Evolutionary conservation across 2,888 invertebrate genomes (phyloP).

Genomic region (Stenotaenia linearis): DNA sequence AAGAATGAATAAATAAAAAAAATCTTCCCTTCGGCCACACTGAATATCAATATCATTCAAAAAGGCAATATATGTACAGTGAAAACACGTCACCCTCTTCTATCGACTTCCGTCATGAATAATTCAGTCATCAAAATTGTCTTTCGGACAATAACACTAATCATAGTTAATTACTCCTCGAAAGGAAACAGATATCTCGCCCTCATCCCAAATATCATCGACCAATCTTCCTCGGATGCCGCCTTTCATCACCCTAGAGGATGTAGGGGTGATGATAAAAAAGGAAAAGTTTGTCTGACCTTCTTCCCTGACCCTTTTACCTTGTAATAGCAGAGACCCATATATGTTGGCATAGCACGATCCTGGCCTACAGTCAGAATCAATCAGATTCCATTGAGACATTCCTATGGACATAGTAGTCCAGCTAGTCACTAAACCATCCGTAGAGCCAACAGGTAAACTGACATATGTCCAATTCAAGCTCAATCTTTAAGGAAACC

Average conservation of each 20-base stretch:
- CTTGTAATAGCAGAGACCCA: constrained; percentile 3
- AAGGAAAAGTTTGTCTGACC: not conserved
- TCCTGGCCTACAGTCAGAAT: not conserved
- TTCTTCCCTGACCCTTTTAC: constrained; percentile 14
- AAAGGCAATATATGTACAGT: no score
- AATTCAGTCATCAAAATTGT: not conserved
- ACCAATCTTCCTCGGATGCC: not conserved
- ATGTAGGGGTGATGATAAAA: constrained; percentile 9
- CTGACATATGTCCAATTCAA: not conserved
- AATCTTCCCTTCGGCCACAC: no score
- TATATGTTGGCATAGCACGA: not conserved
- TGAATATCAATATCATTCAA: no score
- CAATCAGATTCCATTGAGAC: constrained; percentile 1
- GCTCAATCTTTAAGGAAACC: not conserved
- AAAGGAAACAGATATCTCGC: not conserved
- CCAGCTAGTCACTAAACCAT: not conserved
- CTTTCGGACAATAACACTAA: constrained; percentile 24
- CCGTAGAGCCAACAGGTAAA: not conserved
- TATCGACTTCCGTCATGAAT: constrained; percentile 4
- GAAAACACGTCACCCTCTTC: not conserved
- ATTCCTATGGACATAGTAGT: not conserved
- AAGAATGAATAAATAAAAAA: no score
- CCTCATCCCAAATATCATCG: not conserved
- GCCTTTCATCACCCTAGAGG: not conserved
- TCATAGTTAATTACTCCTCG: not conserved